These are phyloP conservation scores for Bergia puertoricense DNA, from an alignment of 92 coral and sea anemone species.

Conservation along the genomic window DNA sequence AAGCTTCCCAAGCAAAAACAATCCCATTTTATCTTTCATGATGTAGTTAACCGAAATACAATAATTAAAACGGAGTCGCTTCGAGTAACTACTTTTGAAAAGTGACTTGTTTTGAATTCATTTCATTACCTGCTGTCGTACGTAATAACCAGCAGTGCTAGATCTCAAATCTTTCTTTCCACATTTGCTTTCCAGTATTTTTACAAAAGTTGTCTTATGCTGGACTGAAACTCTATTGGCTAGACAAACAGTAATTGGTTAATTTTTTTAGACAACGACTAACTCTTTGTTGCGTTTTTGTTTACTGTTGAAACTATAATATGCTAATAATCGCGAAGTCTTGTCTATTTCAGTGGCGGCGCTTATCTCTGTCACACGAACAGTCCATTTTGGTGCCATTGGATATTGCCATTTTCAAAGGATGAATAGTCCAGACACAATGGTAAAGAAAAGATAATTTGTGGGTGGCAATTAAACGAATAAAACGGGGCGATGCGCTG, in stretches of 20 bases:
- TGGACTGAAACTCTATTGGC: background rate
- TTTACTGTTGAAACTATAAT: background rate
- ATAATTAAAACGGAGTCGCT: background rate
- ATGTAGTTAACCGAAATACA: background rate
- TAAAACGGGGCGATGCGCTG: background rate
- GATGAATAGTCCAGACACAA: background rate
- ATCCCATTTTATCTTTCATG: no score
- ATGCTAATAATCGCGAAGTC: background rate
- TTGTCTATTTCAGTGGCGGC: background rate
- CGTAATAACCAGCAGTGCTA: background rate
- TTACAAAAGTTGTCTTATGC: no score
- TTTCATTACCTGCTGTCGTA: background rate
- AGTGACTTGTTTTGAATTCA: no score
- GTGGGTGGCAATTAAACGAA: background rate
- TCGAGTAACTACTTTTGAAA: no score
- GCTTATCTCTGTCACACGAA: background rate
- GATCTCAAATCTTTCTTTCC: background rate
- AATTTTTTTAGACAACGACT: background rate
- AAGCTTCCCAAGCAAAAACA: background rate
- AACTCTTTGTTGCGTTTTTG: background rate
- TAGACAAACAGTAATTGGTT: background rate
- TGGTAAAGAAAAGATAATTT: background rate
- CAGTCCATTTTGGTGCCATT: background rate
- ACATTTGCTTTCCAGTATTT: background rate
- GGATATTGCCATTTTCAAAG: background rate